Percentiles rank a stretch among this genome's conserved stretches.
These are phyloP conservation scores for Pogonocichla stellata DNA, from an alignment of 2,113 vertebrate species.

Conservation along the genomic window DNA sequence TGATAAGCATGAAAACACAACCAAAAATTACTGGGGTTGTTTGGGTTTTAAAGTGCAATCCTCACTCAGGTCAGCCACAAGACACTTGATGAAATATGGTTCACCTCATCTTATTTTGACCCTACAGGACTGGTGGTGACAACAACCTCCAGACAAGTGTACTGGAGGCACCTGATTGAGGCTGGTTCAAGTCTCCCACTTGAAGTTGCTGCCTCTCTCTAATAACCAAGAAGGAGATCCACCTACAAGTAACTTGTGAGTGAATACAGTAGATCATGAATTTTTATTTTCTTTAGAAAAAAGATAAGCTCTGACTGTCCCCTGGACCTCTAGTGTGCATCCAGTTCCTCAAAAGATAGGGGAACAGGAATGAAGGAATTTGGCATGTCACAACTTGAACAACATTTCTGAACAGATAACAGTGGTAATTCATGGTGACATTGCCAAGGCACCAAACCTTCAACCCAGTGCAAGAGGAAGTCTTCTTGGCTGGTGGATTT, in stretches of 20 bases:
- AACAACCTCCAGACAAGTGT: background rate
- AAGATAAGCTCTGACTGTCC: background rate
- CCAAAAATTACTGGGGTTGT: background rate
- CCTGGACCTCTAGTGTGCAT: background rate
- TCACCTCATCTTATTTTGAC: background rate
- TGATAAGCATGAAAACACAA: background rate
- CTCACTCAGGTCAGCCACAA: background rate
- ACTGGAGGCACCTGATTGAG: background rate
- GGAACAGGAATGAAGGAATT: background rate
- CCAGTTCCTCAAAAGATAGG: background rate
- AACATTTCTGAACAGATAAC: background rate
- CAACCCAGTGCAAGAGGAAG: constrained; percentile 24
- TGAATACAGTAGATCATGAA: background rate
- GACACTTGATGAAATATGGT: background rate
- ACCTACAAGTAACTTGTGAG: background rate
- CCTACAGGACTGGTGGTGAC: background rate
- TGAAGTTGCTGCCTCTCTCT: background rate
- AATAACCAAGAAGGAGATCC: background rate
- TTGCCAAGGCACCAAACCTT: constrained; percentile 59
- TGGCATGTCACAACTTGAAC: background rate
- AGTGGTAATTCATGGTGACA: background rate
- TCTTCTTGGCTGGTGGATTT: background rate
- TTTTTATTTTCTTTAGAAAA: background rate
- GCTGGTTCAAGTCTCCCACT: background rate
- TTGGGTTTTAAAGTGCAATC: background rate